Percentiles rank a stretch among this genome's conserved stretches.
These are phyloP conservation scores for Pantherophis vulpinus DNA, from an alignment of 2,797 vertebrate genomes.

Conservation along the genomic window DNA sequence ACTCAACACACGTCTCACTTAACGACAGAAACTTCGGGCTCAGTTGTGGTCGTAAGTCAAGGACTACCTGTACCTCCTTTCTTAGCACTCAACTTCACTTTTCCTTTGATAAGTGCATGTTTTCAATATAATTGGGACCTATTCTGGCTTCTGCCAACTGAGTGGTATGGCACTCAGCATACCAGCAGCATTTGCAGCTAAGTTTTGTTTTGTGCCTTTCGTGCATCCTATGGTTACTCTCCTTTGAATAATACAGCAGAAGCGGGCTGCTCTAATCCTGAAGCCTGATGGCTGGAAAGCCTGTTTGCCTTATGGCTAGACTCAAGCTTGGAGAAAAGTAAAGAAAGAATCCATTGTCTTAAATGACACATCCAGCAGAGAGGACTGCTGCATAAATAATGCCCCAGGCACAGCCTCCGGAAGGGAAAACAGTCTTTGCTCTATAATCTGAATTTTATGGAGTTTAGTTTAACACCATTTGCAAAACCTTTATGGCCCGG, in stretches of 20 bases:
- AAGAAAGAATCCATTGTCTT: slow-evolving; percentile 14
- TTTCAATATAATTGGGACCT: slow-evolving; percentile 9
- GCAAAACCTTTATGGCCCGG: slow-evolving; percentile 26
- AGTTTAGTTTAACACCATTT: slow-evolving; percentile 42
- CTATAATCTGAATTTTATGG: slow-evolving; percentile 37
- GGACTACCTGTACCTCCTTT: not conserved
- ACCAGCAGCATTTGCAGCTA: not conserved
- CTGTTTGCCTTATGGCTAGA: slow-evolving; percentile 3
- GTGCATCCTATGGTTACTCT: not conserved
- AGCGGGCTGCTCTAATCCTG: not conserved
- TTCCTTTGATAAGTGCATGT: slow-evolving; percentile 44
- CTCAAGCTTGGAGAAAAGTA: not conserved
- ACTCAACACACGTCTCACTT: not conserved
- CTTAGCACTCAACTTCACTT: slow-evolving; percentile 32
- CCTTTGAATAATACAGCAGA: not conserved
- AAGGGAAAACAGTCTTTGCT: slow-evolving; percentile 13
- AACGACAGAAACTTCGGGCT: not conserved
- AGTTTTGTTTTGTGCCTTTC: not conserved
- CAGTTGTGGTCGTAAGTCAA: not conserved
- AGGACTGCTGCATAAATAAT: not conserved
- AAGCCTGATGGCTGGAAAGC: not conserved
- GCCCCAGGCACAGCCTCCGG: not conserved
- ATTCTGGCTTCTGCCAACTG: not conserved
- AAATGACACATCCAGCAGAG: slow-evolving; percentile 8
- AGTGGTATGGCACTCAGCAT: too few relatives aligned